phyloP scores from a whole-genome alignment of 2,888 invertebrate species.

The Nomada flava region DNA sequence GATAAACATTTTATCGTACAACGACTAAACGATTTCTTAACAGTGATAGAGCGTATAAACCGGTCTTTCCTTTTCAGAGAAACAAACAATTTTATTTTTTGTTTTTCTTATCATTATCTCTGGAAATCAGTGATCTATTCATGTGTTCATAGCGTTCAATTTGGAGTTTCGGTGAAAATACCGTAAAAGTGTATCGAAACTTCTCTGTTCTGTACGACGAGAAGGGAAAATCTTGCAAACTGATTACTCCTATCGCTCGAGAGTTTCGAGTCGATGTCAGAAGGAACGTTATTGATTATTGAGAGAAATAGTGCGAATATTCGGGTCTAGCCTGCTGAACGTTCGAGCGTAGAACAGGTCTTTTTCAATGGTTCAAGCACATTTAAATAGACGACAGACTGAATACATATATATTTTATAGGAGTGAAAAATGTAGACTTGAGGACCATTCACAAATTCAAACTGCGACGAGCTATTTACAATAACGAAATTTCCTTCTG shows the following conservation, averaged over 20 bases:
- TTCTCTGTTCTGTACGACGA: background rate
- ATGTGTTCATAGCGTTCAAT: conserved; percentile 23
- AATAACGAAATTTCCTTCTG: background rate
- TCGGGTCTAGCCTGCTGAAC: background rate
- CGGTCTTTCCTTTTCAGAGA: background rate
- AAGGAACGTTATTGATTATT: background rate
- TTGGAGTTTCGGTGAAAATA: background rate
- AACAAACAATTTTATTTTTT: background rate
- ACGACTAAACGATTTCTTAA: background rate
- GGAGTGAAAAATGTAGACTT: background rate
- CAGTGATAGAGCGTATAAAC: background rate
- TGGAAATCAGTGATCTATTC: background rate
- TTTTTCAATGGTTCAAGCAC: background rate
- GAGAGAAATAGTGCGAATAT: background rate
- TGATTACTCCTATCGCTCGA: background rate
- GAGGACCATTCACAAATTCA: background rate
- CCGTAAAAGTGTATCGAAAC: background rate
- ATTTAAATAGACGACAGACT: background rate
- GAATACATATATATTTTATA: background rate
- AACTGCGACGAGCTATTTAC: background rate
- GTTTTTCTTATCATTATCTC: background rate
- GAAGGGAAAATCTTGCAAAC: no score
- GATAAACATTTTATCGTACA: background rate
- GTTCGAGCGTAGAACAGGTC: background rate
- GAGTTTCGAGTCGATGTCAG: background rate